phyloP scores from a whole-genome alignment of 2,888 invertebrate genomes.

The Mythimna lalbum region DNA sequence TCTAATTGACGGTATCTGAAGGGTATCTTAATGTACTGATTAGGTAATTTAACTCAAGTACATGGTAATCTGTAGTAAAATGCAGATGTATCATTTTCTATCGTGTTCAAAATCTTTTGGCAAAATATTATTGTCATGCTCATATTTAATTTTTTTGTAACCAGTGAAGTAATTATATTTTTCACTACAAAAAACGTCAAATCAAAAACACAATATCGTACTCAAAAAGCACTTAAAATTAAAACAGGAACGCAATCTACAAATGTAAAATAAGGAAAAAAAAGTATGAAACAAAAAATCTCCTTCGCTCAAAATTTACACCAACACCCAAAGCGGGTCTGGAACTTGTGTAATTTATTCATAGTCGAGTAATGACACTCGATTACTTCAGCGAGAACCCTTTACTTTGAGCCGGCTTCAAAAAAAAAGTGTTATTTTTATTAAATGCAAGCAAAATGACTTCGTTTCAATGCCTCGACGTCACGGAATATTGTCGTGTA shows the following conservation, averaged over 20 bases:
- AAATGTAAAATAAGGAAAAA: conserved; percentile 19
- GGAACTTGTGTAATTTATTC: conserved; percentile 89
- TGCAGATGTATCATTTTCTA: neutral
- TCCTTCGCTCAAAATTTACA: conserved; percentile 61
- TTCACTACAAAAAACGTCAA: neutral
- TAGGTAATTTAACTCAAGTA: no score
- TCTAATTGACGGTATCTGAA: no score
- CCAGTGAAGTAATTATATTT: neutral
- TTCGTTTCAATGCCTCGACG: conserved; percentile 70
- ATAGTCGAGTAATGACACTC: conserved; percentile 90
- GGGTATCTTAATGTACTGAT: no score
- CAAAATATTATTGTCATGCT: neutral
- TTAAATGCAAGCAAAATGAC: conserved; percentile 81
- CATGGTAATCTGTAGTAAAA: neutral
- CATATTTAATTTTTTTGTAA: no score
- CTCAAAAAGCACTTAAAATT: conserved; percentile 35
- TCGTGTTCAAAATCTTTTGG: neutral
- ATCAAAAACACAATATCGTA: conserved; percentile 18
- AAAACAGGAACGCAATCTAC: conserved; percentile 42
- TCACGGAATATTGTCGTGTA: conserved; percentile 60
- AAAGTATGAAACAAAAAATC: conserved; percentile 24
- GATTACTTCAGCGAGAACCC: conserved; percentile 89
- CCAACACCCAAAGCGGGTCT: conserved; percentile 74
- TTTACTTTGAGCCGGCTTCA: conserved; percentile 80
- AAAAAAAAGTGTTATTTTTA: conserved; percentile 85